These are phyloP conservation scores for Temnopleurus reevesii DNA, from an alignment of 53 echinoderm and acorn worm genomes.

Conservation along the genomic window DNA sequence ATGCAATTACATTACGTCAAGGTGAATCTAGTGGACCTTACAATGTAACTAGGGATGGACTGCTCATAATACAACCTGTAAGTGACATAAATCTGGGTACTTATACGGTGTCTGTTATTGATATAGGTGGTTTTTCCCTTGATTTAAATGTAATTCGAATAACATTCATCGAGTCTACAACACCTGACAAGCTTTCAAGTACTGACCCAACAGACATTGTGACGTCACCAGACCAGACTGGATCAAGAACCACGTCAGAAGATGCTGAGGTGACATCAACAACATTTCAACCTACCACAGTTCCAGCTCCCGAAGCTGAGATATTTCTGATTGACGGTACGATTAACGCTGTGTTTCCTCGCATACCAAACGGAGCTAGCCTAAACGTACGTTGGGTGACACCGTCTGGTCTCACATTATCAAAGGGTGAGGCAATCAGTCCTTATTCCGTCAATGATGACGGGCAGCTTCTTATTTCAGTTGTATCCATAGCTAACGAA, in stretches of 20 bases:
- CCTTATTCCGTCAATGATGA: constrained; percentile 1
- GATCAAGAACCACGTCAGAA: not conserved
- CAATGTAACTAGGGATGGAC: not conserved
- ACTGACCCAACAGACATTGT: not conserved
- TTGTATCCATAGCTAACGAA: not conserved
- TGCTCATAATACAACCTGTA: not conserved
- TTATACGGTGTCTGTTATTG: constrained; percentile 1
- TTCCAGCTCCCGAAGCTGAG: too few relatives aligned
- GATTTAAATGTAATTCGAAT: constrained; percentile 27
- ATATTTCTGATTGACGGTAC: too few relatives aligned
- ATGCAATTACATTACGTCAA: not conserved
- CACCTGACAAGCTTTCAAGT: not conserved
- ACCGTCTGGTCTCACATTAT: not conserved
- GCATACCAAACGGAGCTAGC: too few relatives aligned
- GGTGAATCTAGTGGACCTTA: constrained; percentile 3
- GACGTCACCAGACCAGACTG: not conserved
- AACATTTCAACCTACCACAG: too few relatives aligned
- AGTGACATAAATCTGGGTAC: not conserved
- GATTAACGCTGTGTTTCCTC: too few relatives aligned
- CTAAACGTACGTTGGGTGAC: not conserved
- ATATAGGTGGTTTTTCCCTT: not conserved
- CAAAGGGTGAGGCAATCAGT: not conserved
- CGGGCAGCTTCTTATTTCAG: not conserved
- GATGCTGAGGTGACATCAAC: too few relatives aligned
- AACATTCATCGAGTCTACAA: not conserved